phyloP scores from a whole-genome alignment of 2,797 vertebrate species.

The Dipus sagitta region DNA sequence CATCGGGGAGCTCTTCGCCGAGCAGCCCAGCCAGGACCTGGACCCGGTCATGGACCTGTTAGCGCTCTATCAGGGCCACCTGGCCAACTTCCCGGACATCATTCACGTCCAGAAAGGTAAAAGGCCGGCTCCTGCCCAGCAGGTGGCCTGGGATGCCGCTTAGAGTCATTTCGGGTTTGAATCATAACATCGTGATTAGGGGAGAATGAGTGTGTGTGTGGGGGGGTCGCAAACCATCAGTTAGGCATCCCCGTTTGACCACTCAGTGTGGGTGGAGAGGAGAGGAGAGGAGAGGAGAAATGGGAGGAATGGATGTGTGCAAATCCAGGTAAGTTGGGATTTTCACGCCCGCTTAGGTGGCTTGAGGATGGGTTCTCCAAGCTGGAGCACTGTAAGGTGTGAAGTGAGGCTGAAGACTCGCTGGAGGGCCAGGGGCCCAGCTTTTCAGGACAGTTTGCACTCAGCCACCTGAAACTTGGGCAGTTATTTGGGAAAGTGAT shows the following conservation, averaged over 20 bases:
- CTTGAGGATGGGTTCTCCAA: neutral
- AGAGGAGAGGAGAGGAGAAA: neutral
- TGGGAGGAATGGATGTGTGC: neutral
- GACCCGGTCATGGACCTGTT: slow-evolving; percentile 97
- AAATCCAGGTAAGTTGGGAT: neutral
- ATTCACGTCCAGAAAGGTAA: slow-evolving; percentile 99
- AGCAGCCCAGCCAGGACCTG: slow-evolving; percentile 97
- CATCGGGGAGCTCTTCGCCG: slow-evolving; percentile 96
- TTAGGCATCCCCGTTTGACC: neutral
- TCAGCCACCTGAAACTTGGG: neutral
- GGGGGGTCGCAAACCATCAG: neutral
- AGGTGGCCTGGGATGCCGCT: neutral
- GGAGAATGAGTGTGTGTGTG: neutral
- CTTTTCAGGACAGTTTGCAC: neutral
- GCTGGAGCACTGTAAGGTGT: neutral
- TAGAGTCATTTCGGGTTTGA: slow-evolving; percentile 32
- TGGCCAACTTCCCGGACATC: slow-evolving; percentile 99
- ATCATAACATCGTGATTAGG: neutral
- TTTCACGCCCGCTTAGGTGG: no score
- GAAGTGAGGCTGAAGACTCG: neutral
- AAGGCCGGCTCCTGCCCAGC: slow-evolving; percentile 49
- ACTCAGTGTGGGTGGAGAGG: neutral
- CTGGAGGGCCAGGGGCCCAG: neutral
- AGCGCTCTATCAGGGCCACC: slow-evolving; percentile 97
- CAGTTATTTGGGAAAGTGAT: neutral